A percentile compares a stretch with the other conserved stretches of the same genome.
These are phyloP conservation scores for Brachypteracias leptosomus DNA, from an alignment of 2,113 vertebrate species.

Conservation along the genomic window DNA sequence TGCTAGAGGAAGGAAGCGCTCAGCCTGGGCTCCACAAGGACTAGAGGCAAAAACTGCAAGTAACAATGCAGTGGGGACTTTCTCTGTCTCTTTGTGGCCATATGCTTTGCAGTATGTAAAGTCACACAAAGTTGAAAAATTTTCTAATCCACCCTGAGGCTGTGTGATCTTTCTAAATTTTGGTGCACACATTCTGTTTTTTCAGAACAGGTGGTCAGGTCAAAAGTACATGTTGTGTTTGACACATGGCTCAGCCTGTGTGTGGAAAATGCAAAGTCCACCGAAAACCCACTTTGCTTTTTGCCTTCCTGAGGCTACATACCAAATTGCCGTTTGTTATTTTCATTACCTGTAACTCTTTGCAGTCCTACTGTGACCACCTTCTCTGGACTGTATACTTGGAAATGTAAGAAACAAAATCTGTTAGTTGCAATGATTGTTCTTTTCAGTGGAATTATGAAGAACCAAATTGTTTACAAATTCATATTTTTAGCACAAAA, in stretches of 20 bases:
- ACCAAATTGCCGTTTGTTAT: not conserved
- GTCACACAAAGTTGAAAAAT: no score
- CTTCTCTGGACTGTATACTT: not conserved
- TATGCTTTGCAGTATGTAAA: no score
- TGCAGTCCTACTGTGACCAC: not conserved
- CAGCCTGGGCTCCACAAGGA: no score
- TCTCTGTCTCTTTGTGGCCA: no score
- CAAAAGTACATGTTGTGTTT: constrained; percentile 46
- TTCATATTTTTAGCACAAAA: not conserved
- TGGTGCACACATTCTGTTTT: no score
- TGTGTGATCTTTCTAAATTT: no score
- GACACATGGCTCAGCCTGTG: not conserved
- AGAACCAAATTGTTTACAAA: not conserved
- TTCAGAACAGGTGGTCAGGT: not conserved
- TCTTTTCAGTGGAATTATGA: not conserved
- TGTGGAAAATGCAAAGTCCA: not conserved
- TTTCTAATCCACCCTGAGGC: no score
- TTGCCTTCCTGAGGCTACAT: not conserved
- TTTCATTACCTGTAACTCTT: not conserved
- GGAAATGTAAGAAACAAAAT: not conserved
- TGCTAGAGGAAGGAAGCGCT: no score
- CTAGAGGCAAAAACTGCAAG: no score
- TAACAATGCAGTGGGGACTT: no score
- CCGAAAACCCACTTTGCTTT: constrained; percentile 12
- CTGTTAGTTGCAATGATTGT: not conserved